Percentiles rank a stretch among this genome's conserved stretches.
Evolutionary conservation across 1,140 invertebrate genomes (phyloP).

Genomic region (Dinoponera quadriceps): DNA sequence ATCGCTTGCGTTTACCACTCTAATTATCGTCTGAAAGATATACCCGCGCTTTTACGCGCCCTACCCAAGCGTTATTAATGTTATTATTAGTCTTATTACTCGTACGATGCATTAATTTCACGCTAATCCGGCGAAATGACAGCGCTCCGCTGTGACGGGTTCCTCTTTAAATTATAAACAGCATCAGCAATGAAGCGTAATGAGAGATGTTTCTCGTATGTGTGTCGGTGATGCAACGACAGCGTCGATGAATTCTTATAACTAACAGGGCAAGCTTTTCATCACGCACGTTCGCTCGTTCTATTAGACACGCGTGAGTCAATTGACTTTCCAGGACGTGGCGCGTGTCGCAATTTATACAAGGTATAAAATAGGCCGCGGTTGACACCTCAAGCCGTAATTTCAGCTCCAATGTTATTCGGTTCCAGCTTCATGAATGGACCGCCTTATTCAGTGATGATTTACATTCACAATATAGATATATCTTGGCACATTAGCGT

Average conservation of each 20-base stretch:
- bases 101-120: not conserved
- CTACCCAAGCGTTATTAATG: not conserved
- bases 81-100: constrained; percentile 3
- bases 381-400: too few species aligned
- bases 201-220: constrained; percentile 20
- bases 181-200: constrained; percentile 27
- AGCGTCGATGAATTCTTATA: constrained; percentile 46
- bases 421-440: too few species aligned
- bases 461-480: too few species aligned
- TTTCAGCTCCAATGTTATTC: too few species aligned
- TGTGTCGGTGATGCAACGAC: constrained; percentile 53
- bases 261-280: constrained; percentile 50
- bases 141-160: not conserved
- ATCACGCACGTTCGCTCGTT: constrained; percentile 60
- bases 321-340: constrained; percentile 72
- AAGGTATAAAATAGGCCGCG: not conserved
- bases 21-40: not conserved
- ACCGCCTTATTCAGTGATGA: too few species aligned
- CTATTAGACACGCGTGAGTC: constrained; percentile 61
- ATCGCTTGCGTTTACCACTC: not conserved
- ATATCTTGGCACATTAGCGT: too few species aligned
- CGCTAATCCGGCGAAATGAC: not conserved
- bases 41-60: not conserved
- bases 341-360: constrained; percentile 35
- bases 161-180: constrained; percentile 28